phyloP scores from a whole-genome alignment of 1,140 invertebrate genomes.

The Heliothis subflexa region DNA sequence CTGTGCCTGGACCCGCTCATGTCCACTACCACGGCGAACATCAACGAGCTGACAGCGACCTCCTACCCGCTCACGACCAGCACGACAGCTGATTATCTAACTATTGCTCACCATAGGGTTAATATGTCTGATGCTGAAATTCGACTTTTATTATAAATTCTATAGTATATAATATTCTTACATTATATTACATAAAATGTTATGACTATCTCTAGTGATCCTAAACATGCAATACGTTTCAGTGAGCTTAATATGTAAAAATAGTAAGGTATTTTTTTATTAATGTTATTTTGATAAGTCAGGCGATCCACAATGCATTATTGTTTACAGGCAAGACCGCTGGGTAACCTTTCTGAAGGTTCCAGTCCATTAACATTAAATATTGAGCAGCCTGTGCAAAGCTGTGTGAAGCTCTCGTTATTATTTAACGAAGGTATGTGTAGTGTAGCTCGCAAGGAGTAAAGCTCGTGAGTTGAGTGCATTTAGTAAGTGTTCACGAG shows the following conservation, averaged over 20 bases:
- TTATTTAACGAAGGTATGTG: slow-evolving; percentile 12
- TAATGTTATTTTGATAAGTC: background rate
- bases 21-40: slow-evolving; percentile 41
- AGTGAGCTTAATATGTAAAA: too few relatives aligned
- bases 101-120: background rate
- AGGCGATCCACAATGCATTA: background rate
- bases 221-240: too few relatives aligned
- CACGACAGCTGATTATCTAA: background rate
- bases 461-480: slow-evolving; percentile 22
- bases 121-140: background rate
- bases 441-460: background rate
- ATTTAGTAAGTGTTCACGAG: slow-evolving; percentile 19
- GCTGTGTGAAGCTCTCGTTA: background rate
- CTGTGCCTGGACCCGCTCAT: slow-evolving; percentile 54
- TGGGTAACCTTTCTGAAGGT: background rate
- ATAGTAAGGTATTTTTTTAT: too few relatives aligned
- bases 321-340: background rate
- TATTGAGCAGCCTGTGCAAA: background rate
- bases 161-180: background rate
- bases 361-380: background rate
- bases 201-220: too few relatives aligned
- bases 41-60: slow-evolving; percentile 2
- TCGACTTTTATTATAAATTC: too few relatives aligned
- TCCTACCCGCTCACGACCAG: background rate
- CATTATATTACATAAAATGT: too few relatives aligned